Conservation (phyloP, 2,113 vertebrate species). For the Chrysochloris asiatica region DNA sequence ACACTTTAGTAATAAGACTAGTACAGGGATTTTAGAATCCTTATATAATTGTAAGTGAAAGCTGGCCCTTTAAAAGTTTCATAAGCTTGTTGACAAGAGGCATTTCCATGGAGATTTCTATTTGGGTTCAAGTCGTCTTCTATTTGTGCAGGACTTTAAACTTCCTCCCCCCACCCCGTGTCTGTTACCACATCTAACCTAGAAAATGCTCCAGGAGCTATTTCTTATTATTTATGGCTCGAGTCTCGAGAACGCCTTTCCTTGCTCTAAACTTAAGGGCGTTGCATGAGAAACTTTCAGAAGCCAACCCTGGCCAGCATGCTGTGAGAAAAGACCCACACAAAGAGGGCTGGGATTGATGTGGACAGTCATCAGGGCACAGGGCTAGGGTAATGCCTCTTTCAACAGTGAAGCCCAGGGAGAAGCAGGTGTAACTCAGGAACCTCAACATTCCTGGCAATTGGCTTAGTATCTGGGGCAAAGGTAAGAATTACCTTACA, state of each 20-base stretch:
- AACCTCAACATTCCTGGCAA: neutral
- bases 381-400: neutral
- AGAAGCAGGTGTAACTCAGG: neutral
- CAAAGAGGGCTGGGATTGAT: neutral
- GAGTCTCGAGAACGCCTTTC: neutral
- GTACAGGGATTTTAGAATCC: neutral
- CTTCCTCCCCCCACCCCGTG: neutral
- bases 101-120: constrained; percentile 57
- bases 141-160: constrained; percentile 62
- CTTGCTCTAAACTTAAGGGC: neutral
- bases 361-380: too few relatives aligned
- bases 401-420: neutral
- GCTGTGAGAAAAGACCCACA: neutral
- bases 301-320: neutral
- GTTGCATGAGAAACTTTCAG: neutral
- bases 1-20: neutral
- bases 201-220: neutral
- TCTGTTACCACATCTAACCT: neutral
- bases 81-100: constrained; percentile 20
- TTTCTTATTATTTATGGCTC: constrained; percentile 11
- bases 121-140: constrained; percentile 43
- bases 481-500: neutral
- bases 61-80: constrained; percentile 38
- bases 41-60: neutral
- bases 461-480: neutral